phyloP scores from a whole-genome alignment of 2,888 invertebrate species.

The Cataglyphis rosenhaueri region DNA sequence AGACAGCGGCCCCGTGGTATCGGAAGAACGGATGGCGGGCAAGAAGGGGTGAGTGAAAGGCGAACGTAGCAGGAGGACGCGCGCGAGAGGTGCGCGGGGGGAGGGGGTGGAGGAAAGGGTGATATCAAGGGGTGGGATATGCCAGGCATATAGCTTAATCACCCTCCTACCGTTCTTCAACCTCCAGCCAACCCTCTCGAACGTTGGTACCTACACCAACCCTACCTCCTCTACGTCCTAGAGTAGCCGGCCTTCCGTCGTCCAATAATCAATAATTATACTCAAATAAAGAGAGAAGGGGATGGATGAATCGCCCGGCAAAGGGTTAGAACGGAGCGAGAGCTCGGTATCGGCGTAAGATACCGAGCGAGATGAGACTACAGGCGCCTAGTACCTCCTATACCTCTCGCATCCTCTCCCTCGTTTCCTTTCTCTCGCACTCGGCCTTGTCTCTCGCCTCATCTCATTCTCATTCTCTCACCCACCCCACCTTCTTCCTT shows the following conservation, averaged over 20 bases:
- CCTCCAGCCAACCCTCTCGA: constrained; percentile 81
- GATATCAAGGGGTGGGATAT: constrained; percentile 85
- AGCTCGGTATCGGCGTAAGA: constrained; percentile 79
- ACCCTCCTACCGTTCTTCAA: constrained; percentile 85
- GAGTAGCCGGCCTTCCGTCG: constrained; percentile 84
- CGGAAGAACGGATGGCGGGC: constrained; percentile 81
- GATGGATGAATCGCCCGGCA: constrained; percentile 82
- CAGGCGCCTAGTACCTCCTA: constrained; percentile 73
- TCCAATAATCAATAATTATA: constrained; percentile 89
- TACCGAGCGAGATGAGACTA: constrained; percentile 79
- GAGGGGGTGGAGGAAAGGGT: constrained; percentile 62
- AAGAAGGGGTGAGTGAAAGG: constrained; percentile 72
- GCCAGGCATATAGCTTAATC: constrained; percentile 88
- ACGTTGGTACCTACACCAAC: constrained; percentile 79
- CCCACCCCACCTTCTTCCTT: constrained; percentile 71
- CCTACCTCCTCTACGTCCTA: constrained; percentile 80
- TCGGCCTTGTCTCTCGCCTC: constrained; percentile 75
- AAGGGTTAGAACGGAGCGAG: constrained; percentile 81
- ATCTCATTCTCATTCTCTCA: constrained; percentile 79
- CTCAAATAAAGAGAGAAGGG: constrained; percentile 87
- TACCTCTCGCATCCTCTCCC: constrained; percentile 57
- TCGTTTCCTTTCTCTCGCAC: constrained; percentile 64
- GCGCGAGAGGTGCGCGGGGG: constrained; percentile 64
- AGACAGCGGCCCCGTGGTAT: constrained; percentile 79
- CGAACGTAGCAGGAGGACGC: constrained; percentile 74